Percentiles rank a stretch among this genome's conserved stretches.
These are phyloP conservation scores for Drosophila pandora DNA, from an alignment of 1,140 invertebrate species.

Conservation along the genomic window DNA sequence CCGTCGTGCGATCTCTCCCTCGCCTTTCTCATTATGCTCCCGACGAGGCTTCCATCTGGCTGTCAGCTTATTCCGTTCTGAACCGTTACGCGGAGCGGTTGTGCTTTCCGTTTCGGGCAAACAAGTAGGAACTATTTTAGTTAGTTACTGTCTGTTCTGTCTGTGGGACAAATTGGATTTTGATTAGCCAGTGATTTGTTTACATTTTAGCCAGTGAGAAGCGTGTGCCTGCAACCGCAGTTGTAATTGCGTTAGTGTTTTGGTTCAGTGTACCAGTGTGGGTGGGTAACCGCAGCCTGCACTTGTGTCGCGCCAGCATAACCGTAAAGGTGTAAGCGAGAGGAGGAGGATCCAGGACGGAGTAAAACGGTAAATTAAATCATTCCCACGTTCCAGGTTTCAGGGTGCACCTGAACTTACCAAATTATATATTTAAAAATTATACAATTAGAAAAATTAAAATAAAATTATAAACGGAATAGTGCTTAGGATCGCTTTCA, in stretches of 20 bases:
- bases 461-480: too few relatives aligned
- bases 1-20: constrained; percentile 8
- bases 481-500: too few relatives aligned
- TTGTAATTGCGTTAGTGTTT: constrained; percentile 8
- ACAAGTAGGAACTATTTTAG: constrained; percentile 7
- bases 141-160: constrained; percentile 21
- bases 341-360: constrained; percentile 14
- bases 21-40: constrained; percentile 25
- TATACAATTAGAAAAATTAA: neutral
- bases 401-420: neutral
- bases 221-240: constrained; percentile 2
- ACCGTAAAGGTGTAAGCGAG: constrained; percentile 45
- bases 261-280: neutral
- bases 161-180: constrained; percentile 48
- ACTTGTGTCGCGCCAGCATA: constrained; percentile 35
- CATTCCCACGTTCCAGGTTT: constrained; percentile 34
- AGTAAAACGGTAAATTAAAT: constrained; percentile 49
- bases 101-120: constrained; percentile 17
- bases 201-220: constrained; percentile 28
- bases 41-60: constrained; percentile 24
- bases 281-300: constrained; percentile 22
- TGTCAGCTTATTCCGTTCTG: constrained; percentile 49
- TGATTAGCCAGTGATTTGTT: constrained; percentile 46
- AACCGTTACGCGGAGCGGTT: constrained; percentile 58
- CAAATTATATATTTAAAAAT: neutral